Evolutionary conservation across 2,888 invertebrate genomes (phyloP).

Genomic region (Meghimatium bilineatum): DNA sequence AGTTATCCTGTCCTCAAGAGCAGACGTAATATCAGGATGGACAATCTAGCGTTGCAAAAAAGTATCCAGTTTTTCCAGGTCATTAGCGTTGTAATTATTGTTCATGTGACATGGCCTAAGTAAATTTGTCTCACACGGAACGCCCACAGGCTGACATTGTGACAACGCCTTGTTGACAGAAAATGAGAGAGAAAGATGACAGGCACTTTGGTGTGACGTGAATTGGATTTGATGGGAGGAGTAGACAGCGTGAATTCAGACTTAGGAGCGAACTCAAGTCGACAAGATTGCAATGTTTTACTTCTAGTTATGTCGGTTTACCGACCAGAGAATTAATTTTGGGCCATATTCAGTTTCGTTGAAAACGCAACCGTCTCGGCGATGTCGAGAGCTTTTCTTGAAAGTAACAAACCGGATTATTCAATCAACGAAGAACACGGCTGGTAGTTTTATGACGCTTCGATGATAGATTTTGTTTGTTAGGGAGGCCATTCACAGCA

Average conservation of each 20-base stretch:
- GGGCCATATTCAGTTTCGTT: neutral
- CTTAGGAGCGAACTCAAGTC: neutral
- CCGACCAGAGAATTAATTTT: neutral
- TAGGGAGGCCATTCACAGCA: too few species aligned
- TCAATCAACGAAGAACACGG: neutral
- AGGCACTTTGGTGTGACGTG: neutral
- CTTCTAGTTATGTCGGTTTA: neutral
- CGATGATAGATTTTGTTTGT: too few species aligned
- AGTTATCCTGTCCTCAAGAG: too few species aligned
- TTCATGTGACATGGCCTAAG: neutral
- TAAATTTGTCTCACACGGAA: neutral
- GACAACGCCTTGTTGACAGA: neutral
- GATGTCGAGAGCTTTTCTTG: neutral
- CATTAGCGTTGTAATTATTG: conserved; percentile 2
- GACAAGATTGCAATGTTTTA: neutral
- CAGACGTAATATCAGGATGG: too few species aligned
- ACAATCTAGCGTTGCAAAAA: too few species aligned
- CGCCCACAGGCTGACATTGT: neutral
- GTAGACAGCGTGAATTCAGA: neutral
- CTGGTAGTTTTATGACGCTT: neutral
- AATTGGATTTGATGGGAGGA: conserved; percentile 1
- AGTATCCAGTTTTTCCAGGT: neutral
- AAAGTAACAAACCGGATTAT: neutral
- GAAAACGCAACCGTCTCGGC: neutral
- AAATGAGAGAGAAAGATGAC: neutral